These are phyloP conservation scores for Gnatocerus cornutus DNA, from an alignment of 2,888 invertebrate species.

Conservation along the genomic window DNA sequence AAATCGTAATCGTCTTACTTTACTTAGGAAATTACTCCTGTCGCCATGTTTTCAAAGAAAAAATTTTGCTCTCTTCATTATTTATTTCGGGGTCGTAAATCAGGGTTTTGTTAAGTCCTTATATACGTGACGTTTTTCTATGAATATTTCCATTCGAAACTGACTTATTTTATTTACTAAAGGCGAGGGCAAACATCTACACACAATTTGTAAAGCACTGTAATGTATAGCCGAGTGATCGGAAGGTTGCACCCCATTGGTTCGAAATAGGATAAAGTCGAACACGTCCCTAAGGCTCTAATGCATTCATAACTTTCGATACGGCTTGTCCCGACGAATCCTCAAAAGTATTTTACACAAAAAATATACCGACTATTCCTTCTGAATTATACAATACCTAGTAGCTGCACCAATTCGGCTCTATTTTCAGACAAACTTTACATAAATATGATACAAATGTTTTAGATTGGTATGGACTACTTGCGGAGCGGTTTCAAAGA, in stretches of 20 bases:
- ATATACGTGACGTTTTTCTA: slow-evolving; percentile 20
- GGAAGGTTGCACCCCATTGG: slow-evolving; percentile 60
- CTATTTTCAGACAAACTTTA: no score
- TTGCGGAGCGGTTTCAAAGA: no score
- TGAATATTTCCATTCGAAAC: slow-evolving; percentile 30
- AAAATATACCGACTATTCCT: slow-evolving; percentile 46
- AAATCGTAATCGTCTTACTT: slow-evolving; percentile 27
- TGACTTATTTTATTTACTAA: slow-evolving; percentile 30
- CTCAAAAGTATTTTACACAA: slow-evolving; percentile 55
- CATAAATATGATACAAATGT: no score
- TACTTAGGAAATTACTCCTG: slow-evolving; percentile 17
- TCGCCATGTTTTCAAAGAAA: slow-evolving; percentile 14
- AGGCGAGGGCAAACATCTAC: slow-evolving; percentile 42
- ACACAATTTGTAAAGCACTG: slow-evolving; percentile 53
- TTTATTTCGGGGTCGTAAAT: slow-evolving; percentile 10
- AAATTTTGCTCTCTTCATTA: slow-evolving; percentile 12
- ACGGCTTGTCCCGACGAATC: slow-evolving; percentile 60
- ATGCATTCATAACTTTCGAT: slow-evolving; percentile 66
- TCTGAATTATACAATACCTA: slow-evolving; percentile 34
- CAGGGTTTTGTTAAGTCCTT: slow-evolving; percentile 22
- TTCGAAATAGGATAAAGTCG: slow-evolving; percentile 61
- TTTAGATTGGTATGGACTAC: no score
- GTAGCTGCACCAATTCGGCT: background rate
- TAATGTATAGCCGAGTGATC: slow-evolving; percentile 55
- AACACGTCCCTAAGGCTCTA: slow-evolving; percentile 61